Percentiles rank a stretch among this genome's conserved stretches.
These are phyloP conservation scores for Xestia rhomboidea DNA, from an alignment of 2,888 invertebrate genomes.

Conservation along the genomic window DNA sequence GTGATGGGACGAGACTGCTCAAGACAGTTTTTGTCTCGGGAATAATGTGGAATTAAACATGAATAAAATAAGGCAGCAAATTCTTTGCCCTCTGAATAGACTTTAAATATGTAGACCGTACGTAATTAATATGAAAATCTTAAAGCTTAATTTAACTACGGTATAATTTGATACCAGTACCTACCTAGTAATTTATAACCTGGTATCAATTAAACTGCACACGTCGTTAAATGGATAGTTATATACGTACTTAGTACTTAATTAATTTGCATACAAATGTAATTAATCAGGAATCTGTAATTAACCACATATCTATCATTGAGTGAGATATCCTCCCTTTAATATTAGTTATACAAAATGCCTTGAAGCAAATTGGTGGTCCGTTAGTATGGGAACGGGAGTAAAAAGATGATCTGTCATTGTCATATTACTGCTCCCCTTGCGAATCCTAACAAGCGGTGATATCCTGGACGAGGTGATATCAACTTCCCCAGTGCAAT, in stretches of 20 bases:
- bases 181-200: conserved; percentile 23
- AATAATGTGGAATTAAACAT: not conserved
- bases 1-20: conserved; percentile 1
- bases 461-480: conserved; percentile 69
- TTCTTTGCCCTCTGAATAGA: not conserved
- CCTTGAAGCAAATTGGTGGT: conserved; percentile 18
- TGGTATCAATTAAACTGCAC: conserved; percentile 33
- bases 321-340: not conserved
- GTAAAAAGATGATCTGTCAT: conserved; percentile 66
- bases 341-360: not conserved
- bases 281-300: conserved; percentile 36
- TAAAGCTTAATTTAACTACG: conserved; percentile 7
- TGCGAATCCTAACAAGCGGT: conserved; percentile 72
- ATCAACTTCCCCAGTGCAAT: conserved; percentile 25
- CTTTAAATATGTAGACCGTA: not conserved
- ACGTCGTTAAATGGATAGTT: conserved; percentile 6
- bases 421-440: conserved; percentile 72
- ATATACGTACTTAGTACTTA: not conserved
- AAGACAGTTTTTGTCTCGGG: conserved; percentile 18
- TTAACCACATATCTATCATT: conserved; percentile 13
- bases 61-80: not conserved
- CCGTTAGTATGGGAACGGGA: conserved; percentile 32
- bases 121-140: conserved; percentile 12
- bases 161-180: not conserved
- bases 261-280: conserved; percentile 35